Base-by-base conservation (phyloP, 2,797 vertebrate genomes). In the Euphonia xanthogaster region DNA sequence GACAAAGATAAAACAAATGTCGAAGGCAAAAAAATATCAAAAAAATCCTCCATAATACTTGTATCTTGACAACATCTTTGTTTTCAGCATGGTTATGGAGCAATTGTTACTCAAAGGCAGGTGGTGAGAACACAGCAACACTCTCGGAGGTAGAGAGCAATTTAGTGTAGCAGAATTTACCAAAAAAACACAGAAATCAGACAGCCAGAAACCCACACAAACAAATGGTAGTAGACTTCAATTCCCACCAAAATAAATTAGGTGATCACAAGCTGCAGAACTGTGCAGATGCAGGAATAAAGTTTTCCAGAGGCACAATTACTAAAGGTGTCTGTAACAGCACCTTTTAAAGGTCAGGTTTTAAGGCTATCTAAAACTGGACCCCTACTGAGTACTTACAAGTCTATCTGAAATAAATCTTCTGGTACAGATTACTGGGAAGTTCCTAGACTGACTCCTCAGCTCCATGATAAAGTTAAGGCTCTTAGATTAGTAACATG, bases 321-420 rank as follows among this genome's bases (percentile, higher is more conserved):
- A 70, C 40, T 60, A 51, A 70, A 54, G 27, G 44, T 37, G 33
- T 72, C 61, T 70, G 60, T 71, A 93, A 87, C 4, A 48, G 33
- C 48, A 83, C 37, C 72, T 79, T 70, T 71, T 55, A 93, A 93
- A 96, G 82, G 90, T 94, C 86, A 92, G 19, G n/a, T 48, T 92
- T 82, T 88, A 86, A 80, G 54, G 73, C 48, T 47, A 53, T 75
- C 68, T 90, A 78, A 82, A 93, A 57, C 44, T 33, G 48, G 48
- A 88, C 37, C 30, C 77, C 42, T 67, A 48, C 20, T 24, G 62
- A 87, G 63, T 50, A 28, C 67, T 79, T 57, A 79, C 42, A 87
- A 65, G 48, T 93, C 67, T 45, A 48, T 73, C 37, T 57, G 71
- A 88, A 76, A 81, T 33, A 42, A 47, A 23, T 68, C 80, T 78